These are phyloP conservation scores for Clupea harengus DNA, from an alignment of 2,113 vertebrate genomes.

Conservation along the genomic window DNA sequence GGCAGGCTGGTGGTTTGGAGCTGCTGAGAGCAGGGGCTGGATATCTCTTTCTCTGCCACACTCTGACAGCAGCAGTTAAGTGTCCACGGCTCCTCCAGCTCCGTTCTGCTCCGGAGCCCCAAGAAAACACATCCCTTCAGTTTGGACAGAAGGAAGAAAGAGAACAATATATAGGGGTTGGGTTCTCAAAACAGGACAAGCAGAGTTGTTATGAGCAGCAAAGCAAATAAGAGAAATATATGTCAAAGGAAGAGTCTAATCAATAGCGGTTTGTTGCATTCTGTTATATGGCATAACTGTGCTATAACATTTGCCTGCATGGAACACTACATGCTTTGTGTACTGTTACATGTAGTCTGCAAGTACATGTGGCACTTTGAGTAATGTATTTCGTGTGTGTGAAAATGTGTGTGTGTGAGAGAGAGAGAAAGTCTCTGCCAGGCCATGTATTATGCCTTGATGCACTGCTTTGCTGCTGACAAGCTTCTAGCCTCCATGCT, in stretches of 20 bases:
- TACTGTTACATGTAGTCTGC: background rate
- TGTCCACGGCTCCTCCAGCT: background rate
- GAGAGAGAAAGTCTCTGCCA: background rate
- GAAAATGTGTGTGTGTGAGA: background rate
- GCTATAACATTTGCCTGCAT: too few relatives aligned
- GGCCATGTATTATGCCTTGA: background rate
- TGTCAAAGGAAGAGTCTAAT: background rate
- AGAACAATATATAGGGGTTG: background rate
- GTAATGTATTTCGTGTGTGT: background rate
- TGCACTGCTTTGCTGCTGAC: background rate
- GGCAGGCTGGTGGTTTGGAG: constrained; percentile 33
- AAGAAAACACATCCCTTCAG: background rate
- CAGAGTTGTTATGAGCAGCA: background rate
- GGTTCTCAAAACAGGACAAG: background rate
- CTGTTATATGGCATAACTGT: too few relatives aligned
- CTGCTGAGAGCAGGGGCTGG: constrained; percentile 11
- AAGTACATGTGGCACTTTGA: background rate
- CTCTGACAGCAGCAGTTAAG: background rate
- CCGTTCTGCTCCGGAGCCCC: background rate
- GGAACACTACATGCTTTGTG: too few relatives aligned
- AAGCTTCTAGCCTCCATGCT: background rate
- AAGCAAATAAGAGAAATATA: background rate
- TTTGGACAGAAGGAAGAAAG: background rate
- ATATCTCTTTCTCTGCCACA: background rate
- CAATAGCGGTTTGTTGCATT: background rate